A percentile compares a stretch with the other conserved stretches of the same genome.
phyloP scores from a whole-genome alignment of 1,140 invertebrate genomes.

The Argopecten irradians region DNA sequence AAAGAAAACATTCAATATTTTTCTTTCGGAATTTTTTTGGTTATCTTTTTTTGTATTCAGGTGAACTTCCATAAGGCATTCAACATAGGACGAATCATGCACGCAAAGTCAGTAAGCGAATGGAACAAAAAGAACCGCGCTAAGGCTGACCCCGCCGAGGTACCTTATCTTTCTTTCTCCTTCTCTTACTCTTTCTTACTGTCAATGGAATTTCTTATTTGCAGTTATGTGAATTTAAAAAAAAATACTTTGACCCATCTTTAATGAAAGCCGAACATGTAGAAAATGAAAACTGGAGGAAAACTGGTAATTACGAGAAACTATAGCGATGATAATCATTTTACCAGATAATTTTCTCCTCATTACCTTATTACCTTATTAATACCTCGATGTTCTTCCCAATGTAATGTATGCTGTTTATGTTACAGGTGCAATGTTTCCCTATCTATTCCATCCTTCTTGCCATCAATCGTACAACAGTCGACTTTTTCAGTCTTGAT shows the following conservation, averaged over 20 bases:
- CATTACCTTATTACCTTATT: too few relatives aligned
- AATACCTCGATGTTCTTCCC: too few relatives aligned
- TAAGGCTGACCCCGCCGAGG: neutral
- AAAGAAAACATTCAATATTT: neutral
- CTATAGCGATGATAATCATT: too few relatives aligned
- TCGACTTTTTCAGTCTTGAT: conserved; percentile 29
- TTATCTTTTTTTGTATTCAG: conserved; percentile 45
- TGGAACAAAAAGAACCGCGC: conserved; percentile 37
- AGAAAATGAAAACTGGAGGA: too few relatives aligned
- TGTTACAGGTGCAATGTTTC: conserved; percentile 13
- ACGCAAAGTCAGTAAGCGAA: conserved; percentile 29
- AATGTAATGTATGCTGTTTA: too few relatives aligned
- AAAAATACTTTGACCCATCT: too few relatives aligned
- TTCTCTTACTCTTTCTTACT: too few relatives aligned
- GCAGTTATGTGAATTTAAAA: too few relatives aligned
- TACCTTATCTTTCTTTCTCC: neutral
- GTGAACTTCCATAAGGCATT: conserved; percentile 54
- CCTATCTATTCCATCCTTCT: conserved; percentile 25
- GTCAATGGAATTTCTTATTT: too few relatives aligned
- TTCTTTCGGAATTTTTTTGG: neutral
- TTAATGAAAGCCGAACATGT: too few relatives aligned
- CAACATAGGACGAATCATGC: conserved; percentile 45
- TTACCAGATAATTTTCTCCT: too few relatives aligned
- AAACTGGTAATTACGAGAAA: too few relatives aligned
- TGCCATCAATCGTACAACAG: neutral